These are phyloP conservation scores for Eulemur mongoz DNA, from an alignment of 2,797 vertebrate genomes.

Conservation along the genomic window DNA sequence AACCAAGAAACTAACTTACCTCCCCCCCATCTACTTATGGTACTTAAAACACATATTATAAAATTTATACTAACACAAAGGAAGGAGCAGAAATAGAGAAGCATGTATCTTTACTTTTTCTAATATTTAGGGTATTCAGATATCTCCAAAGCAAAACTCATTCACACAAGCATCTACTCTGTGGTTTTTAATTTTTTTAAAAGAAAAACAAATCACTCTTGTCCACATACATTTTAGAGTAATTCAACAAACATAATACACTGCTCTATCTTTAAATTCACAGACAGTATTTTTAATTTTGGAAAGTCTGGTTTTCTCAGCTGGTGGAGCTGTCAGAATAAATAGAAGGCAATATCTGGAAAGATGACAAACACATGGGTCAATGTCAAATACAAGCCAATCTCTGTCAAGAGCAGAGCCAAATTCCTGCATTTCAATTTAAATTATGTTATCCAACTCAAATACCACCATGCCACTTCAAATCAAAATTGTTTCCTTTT, in stretches of 20 bases:
- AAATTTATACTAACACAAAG: constrained; percentile 31
- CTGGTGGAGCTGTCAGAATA: constrained; percentile 78
- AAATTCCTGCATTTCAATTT: constrained; percentile 76
- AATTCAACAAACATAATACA: background rate
- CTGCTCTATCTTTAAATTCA: constrained; percentile 59
- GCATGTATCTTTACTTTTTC: background rate
- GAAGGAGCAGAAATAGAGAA: background rate
- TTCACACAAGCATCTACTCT: background rate
- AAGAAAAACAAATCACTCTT: constrained; percentile 24
- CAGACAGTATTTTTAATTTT: constrained; percentile 68
- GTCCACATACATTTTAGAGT: background rate
- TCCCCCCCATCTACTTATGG: background rate
- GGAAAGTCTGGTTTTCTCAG: constrained; percentile 69
- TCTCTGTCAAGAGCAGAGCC: constrained; percentile 64
- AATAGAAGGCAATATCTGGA: constrained; percentile 75
- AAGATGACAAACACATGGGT: constrained; percentile 78
- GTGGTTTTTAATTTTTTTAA: background rate
- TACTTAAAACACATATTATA: background rate
- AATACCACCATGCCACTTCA: constrained; percentile 56
- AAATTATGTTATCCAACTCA: constrained; percentile 63
- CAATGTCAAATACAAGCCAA: constrained; percentile 79
- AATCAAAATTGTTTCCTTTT: constrained; percentile 64
- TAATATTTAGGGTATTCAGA: background rate
- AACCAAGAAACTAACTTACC: background rate
- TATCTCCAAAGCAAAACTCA: constrained; percentile 47